phyloP scores from a whole-genome alignment of 2,113 vertebrate genomes.

The Neotoma lepida region DNA sequence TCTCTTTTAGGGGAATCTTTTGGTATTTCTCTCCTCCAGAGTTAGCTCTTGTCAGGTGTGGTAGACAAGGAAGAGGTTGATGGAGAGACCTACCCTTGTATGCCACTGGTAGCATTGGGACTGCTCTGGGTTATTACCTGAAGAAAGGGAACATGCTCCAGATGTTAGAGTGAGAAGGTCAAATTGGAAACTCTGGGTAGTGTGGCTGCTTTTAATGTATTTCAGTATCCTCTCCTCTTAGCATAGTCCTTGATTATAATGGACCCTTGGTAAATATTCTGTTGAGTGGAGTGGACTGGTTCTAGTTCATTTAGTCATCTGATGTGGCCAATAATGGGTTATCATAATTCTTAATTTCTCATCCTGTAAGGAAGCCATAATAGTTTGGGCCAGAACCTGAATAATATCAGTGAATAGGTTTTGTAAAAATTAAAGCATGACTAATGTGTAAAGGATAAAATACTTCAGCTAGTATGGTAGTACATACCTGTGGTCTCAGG shows the following conservation, averaged over 20 bases:
- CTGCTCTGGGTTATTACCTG: not conserved
- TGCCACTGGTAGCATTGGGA: not conserved
- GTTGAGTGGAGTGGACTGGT: not conserved
- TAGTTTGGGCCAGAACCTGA: constrained; percentile 44
- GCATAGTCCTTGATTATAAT: not conserved
- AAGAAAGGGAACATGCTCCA: not conserved
- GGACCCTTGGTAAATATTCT: not conserved
- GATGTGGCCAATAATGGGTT: constrained; percentile 12
- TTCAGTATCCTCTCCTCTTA: not conserved
- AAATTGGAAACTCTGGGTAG: not conserved
- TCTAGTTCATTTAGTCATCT: constrained; percentile 12
- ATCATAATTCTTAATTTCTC: constrained; percentile 11
- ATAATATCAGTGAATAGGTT: not conserved
- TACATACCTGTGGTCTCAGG: not conserved
- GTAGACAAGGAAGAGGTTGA: not conserved
- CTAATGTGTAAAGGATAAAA: constrained; percentile 38
- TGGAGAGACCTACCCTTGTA: not conserved
- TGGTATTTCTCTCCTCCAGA: not conserved
- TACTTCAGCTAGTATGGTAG: not conserved
- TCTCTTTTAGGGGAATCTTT: constrained; percentile 8
- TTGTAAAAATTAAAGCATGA: constrained; percentile 54
- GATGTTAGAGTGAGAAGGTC: not conserved
- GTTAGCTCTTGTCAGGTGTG: not conserved
- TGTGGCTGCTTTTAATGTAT: not conserved
- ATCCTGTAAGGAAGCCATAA: constrained; percentile 27